Base-by-base conservation (phyloP, 2,888 invertebrate species). In the Oligia strigilis region DNA sequence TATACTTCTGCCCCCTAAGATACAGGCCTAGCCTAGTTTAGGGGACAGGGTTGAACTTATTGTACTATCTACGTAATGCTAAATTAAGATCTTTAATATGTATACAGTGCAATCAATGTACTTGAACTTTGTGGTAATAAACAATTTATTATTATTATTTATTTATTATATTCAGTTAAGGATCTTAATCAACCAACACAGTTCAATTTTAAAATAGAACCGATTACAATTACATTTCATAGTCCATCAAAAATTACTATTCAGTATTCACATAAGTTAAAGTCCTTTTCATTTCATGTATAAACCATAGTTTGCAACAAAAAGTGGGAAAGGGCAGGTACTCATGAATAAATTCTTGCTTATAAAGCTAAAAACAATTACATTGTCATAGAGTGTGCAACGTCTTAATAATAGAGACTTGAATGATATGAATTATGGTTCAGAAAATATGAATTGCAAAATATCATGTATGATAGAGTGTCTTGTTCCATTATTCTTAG, bases 401-500 rank as follows among this genome's bases (percentile, higher is more conserved):
- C 83, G 77, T 86, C 85, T 83, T 85, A 83, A 86, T 85, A 72
- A 77, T 46, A 65, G 29, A 49, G n/a, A 46, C 58, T 46, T n/a
- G 64, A 8, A 43, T 62, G 8, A 72, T 83, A 83, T 80, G 58
- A 82, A 78, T 78, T 55, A 82, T 75, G 49, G 23, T 62, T 23
- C 40, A 9, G 13, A 40, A 60, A 66, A 72, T 75, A 80, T 72
- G 29, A 77, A 81, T 81, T 69, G 23, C 14, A 40, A 77, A 69
- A 36, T 55, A 29, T 69, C 3, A 23, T 23, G 19, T 58, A 29
- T 55, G 29, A 60, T 29, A 9, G 11, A 36, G 23, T 60, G 19
- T n/a, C 23, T 64, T 14, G n/a, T 40, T 55, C 6, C 6, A 58
- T 81, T 81, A 55, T n/a, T 70, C 5, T 0, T 29, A 55, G 4